phyloP scores from a whole-genome alignment of 2,888 invertebrate genomes.

The Agonopterix heracliana region DNA sequence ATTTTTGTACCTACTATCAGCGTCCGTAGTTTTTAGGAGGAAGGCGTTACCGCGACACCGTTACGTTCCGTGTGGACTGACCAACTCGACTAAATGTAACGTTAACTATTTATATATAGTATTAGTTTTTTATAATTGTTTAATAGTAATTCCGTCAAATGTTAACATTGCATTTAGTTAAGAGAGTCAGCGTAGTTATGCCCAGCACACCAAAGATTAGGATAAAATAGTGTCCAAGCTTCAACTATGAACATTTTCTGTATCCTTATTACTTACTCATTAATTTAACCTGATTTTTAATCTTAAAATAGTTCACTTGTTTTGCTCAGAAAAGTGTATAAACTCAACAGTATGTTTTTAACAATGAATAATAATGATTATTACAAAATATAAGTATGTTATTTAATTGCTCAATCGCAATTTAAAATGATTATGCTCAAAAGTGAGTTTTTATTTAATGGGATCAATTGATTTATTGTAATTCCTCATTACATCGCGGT shows the following conservation, averaged over 20 bases:
- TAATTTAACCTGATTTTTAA: not conserved
- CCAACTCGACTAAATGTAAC: constrained; percentile 37
- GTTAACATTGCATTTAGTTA: constrained; percentile 33
- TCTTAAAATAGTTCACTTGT: constrained; percentile 23
- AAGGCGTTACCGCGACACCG: constrained; percentile 65
- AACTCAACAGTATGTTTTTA: constrained; percentile 46
- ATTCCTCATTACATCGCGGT: constrained; percentile 37
- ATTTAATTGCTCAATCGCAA: constrained; percentile 65
- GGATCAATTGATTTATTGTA: constrained; percentile 45
- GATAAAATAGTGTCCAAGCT: constrained; percentile 51
- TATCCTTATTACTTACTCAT: not conserved
- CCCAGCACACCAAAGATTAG: constrained; percentile 74
- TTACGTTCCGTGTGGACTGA: constrained; percentile 45
- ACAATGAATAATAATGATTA: constrained; percentile 26
- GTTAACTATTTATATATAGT: constrained; percentile 9
- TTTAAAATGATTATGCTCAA: constrained; percentile 66
- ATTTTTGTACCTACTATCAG: constrained; percentile 70
- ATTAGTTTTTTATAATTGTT: constrained; percentile 5
- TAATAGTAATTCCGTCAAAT: constrained; percentile 11
- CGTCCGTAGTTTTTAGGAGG: constrained; percentile 64
- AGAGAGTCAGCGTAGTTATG: constrained; percentile 45
- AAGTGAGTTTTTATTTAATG: constrained; percentile 55
- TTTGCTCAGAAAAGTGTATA: constrained; percentile 47
- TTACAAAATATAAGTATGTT: constrained; percentile 26
- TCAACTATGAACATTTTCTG: constrained; percentile 35